Percentiles rank a stretch among this genome's conserved stretches.
phyloP scores from a whole-genome alignment of 2,888 invertebrate genomes.

The Steromphala cineraria region DNA sequence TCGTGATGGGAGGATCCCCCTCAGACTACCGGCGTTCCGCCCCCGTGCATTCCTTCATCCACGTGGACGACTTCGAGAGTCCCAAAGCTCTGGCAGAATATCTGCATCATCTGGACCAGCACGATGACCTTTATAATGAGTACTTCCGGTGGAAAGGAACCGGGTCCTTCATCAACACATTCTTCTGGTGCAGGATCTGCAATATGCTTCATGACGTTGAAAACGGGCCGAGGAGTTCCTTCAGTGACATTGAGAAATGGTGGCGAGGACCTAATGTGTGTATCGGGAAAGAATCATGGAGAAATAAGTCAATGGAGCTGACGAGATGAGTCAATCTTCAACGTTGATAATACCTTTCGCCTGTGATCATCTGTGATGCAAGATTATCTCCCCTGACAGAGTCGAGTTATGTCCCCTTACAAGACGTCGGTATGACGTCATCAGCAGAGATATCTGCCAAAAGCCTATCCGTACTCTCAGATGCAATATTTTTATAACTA shows the following conservation, averaged over 20 bases:
- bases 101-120: slow-evolving; percentile 87
- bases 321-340: background rate
- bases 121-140: slow-evolving; percentile 93
- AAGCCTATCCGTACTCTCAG: background rate
- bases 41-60: slow-evolving; percentile 96
- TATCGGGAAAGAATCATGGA: slow-evolving; percentile 62
- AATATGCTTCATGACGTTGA: slow-evolving; percentile 76
- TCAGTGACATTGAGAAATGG: slow-evolving; percentile 92
- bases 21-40: slow-evolving; percentile 92
- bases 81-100: slow-evolving; percentile 92
- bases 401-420: background rate
- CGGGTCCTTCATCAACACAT: slow-evolving; percentile 96
- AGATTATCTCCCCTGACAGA: background rate
- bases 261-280: slow-evolving; percentile 81
- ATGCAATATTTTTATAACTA: slow-evolving; percentile 8
- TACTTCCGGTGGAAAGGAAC: slow-evolving; percentile 96
- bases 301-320: background rate
- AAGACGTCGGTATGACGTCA: too few species aligned
- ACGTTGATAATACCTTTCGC: background rate
- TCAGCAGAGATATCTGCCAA: background rate
- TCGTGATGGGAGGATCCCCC: slow-evolving; percentile 96
- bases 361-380: slow-evolving; percentile 1
- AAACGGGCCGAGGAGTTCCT: slow-evolving; percentile 71
- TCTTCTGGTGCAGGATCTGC: slow-evolving; percentile 93
- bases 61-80: slow-evolving; percentile 94